Evolutionary conservation across 1,140 invertebrate genomes (phyloP).

Genomic region (Brachionus angularis): DNA sequence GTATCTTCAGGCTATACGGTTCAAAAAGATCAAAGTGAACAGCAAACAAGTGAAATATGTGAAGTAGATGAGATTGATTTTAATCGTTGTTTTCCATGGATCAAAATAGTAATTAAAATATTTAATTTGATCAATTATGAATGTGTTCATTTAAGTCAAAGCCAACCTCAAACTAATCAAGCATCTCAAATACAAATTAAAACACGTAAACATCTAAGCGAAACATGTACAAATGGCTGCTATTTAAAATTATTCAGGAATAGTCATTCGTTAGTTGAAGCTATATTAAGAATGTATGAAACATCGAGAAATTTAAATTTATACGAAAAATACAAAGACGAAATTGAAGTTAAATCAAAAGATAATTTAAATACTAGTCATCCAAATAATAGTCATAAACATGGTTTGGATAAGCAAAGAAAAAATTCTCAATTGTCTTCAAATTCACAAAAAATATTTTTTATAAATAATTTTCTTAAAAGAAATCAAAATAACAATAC

Average conservation of each 20-base stretch:
- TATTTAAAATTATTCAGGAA: constrained; percentile 33
- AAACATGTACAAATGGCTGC: constrained; percentile 11
- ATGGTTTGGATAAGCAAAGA: constrained; percentile 44
- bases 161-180: not conserved
- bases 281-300: constrained; percentile 45
- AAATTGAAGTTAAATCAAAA: not conserved
- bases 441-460: constrained; percentile 39
- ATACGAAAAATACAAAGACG: constrained; percentile 31
- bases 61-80: constrained; percentile 42
- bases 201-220: not conserved
- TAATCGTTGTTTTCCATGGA: constrained; percentile 43
- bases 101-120: constrained; percentile 28
- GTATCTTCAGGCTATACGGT: no score
- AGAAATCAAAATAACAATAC: constrained; percentile 7
- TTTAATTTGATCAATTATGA: constrained; percentile 15
- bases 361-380: not conserved
- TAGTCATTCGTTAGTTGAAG: constrained; percentile 34
- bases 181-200: constrained; percentile 16
- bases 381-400: no score
- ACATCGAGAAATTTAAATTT: constrained; percentile 19
- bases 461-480: constrained; percentile 16
- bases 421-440: constrained; percentile 47
- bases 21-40: not conserved
- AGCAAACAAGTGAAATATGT: not conserved
- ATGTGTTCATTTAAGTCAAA: not conserved